These are phyloP conservation scores for Platanista minor DNA, from an alignment of 2,113 vertebrate species.

Conservation along the genomic window DNA sequence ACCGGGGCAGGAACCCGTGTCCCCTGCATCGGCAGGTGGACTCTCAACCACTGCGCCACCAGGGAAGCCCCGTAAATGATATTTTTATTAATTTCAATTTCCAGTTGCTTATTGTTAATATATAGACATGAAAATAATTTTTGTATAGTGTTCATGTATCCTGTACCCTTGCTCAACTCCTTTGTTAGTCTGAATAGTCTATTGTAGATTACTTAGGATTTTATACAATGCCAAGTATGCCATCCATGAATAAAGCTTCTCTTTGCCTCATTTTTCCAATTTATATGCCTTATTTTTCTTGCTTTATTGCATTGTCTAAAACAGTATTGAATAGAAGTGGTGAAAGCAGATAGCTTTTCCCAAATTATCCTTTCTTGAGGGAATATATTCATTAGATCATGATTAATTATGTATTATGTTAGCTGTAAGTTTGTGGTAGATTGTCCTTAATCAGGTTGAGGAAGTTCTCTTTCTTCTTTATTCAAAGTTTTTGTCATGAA, in stretches of 20 bases:
- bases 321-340: not conserved
- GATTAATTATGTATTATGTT: not conserved
- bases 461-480: not conserved
- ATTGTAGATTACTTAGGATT: not conserved
- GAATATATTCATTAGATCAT: not conserved
- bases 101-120: not conserved
- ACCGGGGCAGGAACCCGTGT: too few relatives aligned
- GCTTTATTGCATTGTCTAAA: not conserved
- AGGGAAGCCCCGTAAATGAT: too few relatives aligned
- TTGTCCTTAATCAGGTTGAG: not conserved
- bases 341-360: not conserved
- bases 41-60: too few relatives aligned
- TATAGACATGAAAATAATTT: not conserved
- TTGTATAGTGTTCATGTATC: not conserved
- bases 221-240: not conserved
- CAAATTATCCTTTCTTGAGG: not conserved
- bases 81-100: too few relatives aligned
- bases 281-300: slow-evolving; percentile 5
- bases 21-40: too few relatives aligned
- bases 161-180: not conserved
- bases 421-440: not conserved
- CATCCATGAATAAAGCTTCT: not conserved
- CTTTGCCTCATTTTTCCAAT: not conserved
- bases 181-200: not conserved
- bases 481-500: not conserved